Evolutionary conservation across 2,797 vertebrate genomes (phyloP).

Genomic region (Coregonus suidteri): DNA sequence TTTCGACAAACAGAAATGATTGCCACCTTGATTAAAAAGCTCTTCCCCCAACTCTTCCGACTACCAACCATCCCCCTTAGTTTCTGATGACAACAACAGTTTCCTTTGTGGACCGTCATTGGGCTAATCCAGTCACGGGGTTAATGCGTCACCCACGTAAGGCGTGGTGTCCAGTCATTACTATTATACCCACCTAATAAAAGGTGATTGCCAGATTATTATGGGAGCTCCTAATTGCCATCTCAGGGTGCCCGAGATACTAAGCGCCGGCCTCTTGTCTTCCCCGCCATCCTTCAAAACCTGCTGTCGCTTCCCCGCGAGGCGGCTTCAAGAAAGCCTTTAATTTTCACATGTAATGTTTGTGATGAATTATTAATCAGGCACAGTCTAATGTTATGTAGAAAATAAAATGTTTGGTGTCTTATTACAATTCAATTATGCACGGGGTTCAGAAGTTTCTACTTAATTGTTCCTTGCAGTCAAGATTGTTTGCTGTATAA

Average conservation of each 20-base stretch:
- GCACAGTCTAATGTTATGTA: slow-evolving; percentile 53
- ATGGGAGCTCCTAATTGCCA: slow-evolving; percentile 61
- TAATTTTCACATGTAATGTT: slow-evolving; percentile 59
- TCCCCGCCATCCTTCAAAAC: slow-evolving; percentile 31
- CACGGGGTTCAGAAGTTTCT: slow-evolving; percentile 49
- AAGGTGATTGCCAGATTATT: slow-evolving; percentile 58
- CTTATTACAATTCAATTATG: slow-evolving; percentile 43
- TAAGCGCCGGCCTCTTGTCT: slow-evolving; percentile 39
- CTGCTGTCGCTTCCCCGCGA: background rate
- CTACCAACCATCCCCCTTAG: background rate
- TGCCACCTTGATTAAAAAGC: no score
- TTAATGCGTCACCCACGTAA: background rate
- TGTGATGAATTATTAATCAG: slow-evolving; percentile 61
- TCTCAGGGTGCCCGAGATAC: slow-evolving; percentile 55
- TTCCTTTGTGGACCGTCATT: no score
- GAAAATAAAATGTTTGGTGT: slow-evolving; percentile 59
- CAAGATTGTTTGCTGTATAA: slow-evolving; percentile 28
- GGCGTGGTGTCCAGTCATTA: slow-evolving; percentile 40
- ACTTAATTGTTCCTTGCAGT: slow-evolving; percentile 61
- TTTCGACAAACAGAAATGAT: background rate
- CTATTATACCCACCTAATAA: slow-evolving; percentile 53
- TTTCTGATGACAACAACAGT: background rate
- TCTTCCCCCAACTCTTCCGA: no score
- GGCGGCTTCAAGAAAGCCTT: slow-evolving; percentile 32
- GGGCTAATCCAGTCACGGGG: background rate